Base-by-base conservation (phyloP, 2,113 vertebrate genomes). In the Eurypyga helias region DNA sequence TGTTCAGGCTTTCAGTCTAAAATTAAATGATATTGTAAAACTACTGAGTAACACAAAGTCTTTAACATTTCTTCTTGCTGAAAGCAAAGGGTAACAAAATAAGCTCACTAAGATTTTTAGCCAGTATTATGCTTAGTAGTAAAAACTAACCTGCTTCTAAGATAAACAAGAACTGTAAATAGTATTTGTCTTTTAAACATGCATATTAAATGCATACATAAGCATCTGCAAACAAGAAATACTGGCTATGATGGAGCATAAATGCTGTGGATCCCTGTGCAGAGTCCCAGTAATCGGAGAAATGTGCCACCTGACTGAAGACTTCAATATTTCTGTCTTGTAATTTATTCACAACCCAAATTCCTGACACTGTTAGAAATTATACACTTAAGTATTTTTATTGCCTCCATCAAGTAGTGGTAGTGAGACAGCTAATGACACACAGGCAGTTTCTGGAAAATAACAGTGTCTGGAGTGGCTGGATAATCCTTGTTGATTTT, bases 271-370 rank as follows among this genome's bases (percentile, higher is more conserved):
- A 17, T 97, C 62, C 43, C 33, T 70, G n/a, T 91, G 72, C 55
- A 67, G 70, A 89, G 64, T 92, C 29, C 24, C 71, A 93, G 70
- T 79, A 87, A 96, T 91, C 25, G 97, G 66, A 93, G 85, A 96
- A 97, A 96, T 90, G 66, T 78, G 80, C 61, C 72, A 95, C 62
- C 87, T 65, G 65, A 95, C 54, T 84, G 64, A 97, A 97, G 70
- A 72, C 64, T 79, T 96, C 82, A 93, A 8, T 92, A 82, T 94
- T 97, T 93, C 89, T 94, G 29, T 93, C 55, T 79, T 76, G 86
- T 96, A 96, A 96, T 94, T 97, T 97, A 96, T 97, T 88, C 66
- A 93, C 51, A 49, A 82, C 69, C 51, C 60, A 94, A 96, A 96
- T 82, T 45, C 38, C 49, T 80, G 54, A 62, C 19, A 81, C 91